These are phyloP conservation scores for Cephalophus harveyi DNA, from an alignment of 2,113 vertebrate species.

Conservation along the genomic window DNA sequence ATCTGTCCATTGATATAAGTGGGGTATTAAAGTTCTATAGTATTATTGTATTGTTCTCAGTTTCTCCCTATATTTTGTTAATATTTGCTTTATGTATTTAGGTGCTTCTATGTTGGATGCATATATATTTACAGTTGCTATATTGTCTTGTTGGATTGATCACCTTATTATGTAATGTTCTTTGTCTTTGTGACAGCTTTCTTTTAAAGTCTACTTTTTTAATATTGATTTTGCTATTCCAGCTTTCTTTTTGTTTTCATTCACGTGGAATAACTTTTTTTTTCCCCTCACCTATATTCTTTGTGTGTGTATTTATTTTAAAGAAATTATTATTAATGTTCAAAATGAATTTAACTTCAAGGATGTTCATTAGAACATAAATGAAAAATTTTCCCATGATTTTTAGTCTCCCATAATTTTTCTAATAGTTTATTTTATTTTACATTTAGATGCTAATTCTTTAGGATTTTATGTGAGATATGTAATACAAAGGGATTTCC, in stretches of 20 bases:
- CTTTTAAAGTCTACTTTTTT: not conserved
- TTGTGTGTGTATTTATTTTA: not conserved
- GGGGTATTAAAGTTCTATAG: not conserved
- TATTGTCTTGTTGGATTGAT: not conserved
- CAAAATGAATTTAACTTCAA: not conserved
- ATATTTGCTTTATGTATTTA: not conserved
- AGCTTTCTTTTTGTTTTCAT: not conserved
- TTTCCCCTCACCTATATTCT: not conserved
- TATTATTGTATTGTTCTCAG: not conserved
- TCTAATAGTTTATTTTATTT: not conserved
- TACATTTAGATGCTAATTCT: not conserved
- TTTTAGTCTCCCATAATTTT: not conserved
- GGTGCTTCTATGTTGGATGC: not conserved
- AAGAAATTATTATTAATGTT: not conserved
- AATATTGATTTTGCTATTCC: not conserved
- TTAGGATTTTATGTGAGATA: not conserved
- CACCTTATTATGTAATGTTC: not conserved
- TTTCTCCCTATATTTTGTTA: not conserved
- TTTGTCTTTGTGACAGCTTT: not conserved
- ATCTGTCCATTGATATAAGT: not conserved
- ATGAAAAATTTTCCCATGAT: not conserved
- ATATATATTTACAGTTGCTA: not conserved
- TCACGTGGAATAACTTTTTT: not conserved
- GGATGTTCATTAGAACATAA: not conserved
- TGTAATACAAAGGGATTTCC: not conserved